Evolutionary conservation across 2,888 invertebrate genomes (phyloP).

Genomic region (Thecophora atra): DNA sequence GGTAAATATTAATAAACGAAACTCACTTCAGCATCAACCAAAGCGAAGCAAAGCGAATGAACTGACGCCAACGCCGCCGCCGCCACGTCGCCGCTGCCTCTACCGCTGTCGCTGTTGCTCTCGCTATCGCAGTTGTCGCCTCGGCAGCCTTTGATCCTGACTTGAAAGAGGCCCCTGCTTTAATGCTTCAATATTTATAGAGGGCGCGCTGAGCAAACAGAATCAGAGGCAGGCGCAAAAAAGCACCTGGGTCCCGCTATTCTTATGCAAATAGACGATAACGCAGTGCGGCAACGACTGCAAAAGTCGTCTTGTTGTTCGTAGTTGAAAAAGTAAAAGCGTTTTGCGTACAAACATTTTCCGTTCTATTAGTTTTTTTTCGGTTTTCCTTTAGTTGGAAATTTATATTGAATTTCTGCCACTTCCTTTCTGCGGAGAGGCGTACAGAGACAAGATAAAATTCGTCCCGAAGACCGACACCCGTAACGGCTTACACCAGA

Average conservation of each 20-base stretch:
- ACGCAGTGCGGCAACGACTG: not conserved
- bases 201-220: constrained; percentile 4
- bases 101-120: not conserved
- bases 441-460: constrained; percentile 20
- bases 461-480: constrained; percentile 6
- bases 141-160: not conserved
- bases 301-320: too few species aligned
- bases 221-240: not conserved
- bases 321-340: too few species aligned
- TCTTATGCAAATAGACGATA: constrained; percentile 18
- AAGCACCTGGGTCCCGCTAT: constrained; percentile 12
- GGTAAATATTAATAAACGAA: constrained; percentile 5
- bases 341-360: not conserved
- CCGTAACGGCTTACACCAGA: not conserved
- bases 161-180: not conserved
- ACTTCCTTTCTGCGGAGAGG: not conserved
- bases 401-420: not conserved
- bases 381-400: not conserved
- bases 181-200: constrained; percentile 15
- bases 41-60: not conserved
- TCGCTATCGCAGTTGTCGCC: too few species aligned
- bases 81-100: not conserved
- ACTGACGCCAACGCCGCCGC: not conserved
- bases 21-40: too few species aligned
- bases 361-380: not conserved